Base-by-base conservation (phyloP, 1,140 invertebrate species). In the Sinella curviseta region DNA sequence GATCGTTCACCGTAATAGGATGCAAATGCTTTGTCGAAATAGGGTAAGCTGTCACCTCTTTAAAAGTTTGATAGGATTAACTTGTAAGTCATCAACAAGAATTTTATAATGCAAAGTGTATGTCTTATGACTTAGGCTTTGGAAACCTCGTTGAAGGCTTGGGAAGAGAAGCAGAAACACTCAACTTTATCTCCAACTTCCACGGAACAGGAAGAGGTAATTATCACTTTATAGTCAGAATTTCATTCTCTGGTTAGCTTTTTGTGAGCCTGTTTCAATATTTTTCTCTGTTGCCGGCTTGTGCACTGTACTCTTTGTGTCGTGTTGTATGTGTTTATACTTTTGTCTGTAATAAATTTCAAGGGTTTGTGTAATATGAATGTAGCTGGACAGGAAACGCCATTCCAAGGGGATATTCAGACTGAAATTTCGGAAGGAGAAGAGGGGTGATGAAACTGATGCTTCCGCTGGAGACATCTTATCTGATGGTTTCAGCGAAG, bases 1-100 rank as follows among this genome's bases (percentile, higher is more conserved):
- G 60, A 97, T 99, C 77, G 92, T 97, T 82, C 97, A 98, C 87
- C 98, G 98, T 88, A 99, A 98, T 88, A 90, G 96, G 79, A 96
- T 97, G 85, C 96, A 97, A 88, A 97, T 99, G 93, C 87, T 99
- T 2, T 96, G 94, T 83, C 89, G 96, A 70, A 97, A 97, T 86
- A 89, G 95, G 83, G 92, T 92, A 87, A 70, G 8, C 31, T 3
- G n/a, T 31, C 12, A 31, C 31, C 48, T 54, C 74, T 74, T 60
- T 74, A 26, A 77, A 34, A 0, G 24, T 60, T 60, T 60, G 55
- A 17, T n/a, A 60, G n/a, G 55, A n/a, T n/a, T n/a, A n/a, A n/a
- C n/a, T n/a, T n/a, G n/a, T n/a, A n/a, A n/a, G 70, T 35, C 36
- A 0, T 14, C 48, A 55, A 20, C 73, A 30, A 30, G 34, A 78